These are phyloP conservation scores for Syngnathus rostellatus DNA, from an alignment of 2,797 vertebrate species.

Conservation along the genomic window DNA sequence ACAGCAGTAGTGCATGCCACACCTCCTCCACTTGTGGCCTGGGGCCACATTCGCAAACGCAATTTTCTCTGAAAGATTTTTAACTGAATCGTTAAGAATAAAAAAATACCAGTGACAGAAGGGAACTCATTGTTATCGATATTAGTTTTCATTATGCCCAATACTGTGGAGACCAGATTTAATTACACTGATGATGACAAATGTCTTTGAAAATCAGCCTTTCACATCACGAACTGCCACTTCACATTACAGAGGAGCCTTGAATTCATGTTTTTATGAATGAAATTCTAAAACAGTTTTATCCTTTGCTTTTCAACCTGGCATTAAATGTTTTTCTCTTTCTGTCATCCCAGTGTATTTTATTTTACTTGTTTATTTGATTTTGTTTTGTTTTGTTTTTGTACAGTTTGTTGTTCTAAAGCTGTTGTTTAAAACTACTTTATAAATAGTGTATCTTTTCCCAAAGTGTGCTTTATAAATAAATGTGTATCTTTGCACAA, in stretches of 20 bases:
- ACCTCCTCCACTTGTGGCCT: constrained; percentile 16
- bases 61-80: background rate
- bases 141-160: background rate
- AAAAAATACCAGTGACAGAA: too few relatives aligned
- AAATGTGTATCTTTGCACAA: background rate
- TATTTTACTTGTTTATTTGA: background rate
- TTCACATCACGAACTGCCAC: background rate
- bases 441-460: background rate
- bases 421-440: background rate
- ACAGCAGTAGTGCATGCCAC: constrained; percentile 11
- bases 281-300: background rate
- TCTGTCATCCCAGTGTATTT: background rate
- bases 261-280: background rate
- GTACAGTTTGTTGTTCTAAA: background rate
- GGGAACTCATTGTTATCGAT: background rate
- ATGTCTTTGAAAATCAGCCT: background rate
- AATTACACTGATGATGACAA: background rate
- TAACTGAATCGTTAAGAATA: background rate
- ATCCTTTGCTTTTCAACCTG: background rate
- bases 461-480: background rate
- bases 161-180: background rate
- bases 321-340: background rate
- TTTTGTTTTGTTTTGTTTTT: background rate
- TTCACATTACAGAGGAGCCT: background rate
- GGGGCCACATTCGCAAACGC: background rate